Conservation (phyloP, 2,888 invertebrate species). For the Caenorhabditis angaria region DNA sequence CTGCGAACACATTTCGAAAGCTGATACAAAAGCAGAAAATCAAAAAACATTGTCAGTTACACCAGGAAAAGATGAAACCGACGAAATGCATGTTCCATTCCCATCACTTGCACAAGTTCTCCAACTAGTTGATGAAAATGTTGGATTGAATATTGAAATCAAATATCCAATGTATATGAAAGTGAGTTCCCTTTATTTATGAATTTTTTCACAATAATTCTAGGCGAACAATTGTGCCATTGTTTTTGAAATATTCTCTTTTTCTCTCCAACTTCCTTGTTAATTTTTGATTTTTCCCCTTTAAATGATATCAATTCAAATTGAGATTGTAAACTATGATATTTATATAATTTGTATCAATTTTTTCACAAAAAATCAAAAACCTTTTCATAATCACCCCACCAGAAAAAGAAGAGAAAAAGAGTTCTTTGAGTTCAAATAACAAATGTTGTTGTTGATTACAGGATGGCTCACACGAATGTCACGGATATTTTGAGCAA, state of each 20-base stretch:
- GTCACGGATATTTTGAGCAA: conserved; percentile 79
- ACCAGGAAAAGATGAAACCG: conserved; percentile 52
- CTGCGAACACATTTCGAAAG: conserved; percentile 80
- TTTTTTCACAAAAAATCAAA: no score
- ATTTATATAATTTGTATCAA: no score
- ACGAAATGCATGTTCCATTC: conserved; percentile 79
- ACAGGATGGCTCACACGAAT: conserved; percentile 74
- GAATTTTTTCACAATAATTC: not conserved
- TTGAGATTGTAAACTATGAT: no score
- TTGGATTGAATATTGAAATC: conserved; percentile 95
- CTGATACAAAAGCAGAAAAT: conserved; percentile 82
- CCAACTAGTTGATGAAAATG: conserved; percentile 83
- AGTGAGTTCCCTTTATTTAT: conserved; percentile 25
- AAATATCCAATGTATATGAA: conserved; percentile 87
- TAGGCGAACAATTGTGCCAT: no score
- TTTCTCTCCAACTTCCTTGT: no score
- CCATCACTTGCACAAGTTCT: conserved; percentile 87
- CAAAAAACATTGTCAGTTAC: conserved; percentile 36
- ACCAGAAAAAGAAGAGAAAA: no score
- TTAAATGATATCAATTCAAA: no score
- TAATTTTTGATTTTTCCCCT: no score
- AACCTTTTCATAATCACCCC: no score
- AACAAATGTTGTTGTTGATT: conserved; percentile 10
- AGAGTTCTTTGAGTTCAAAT: not conserved
- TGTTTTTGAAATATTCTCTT: no score